Percentiles rank a stretch among this genome's conserved stretches.
Evolutionary conservation across 2,113 vertebrate species (phyloP).

Genomic region (Tupaia chinensis): DNA sequence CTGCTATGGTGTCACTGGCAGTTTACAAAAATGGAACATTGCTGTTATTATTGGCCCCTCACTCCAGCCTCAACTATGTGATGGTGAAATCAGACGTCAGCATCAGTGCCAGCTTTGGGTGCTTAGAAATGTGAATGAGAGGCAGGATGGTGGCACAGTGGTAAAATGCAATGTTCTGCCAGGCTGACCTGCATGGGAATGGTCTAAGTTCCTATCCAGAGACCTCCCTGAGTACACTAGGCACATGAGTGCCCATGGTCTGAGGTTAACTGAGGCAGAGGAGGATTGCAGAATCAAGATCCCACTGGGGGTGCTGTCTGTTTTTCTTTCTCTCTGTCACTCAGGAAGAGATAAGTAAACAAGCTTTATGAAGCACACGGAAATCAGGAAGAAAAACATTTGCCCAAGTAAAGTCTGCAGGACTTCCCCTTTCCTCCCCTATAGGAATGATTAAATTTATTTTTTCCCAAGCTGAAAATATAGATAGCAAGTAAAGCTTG

Average conservation of each 20-base stretch:
- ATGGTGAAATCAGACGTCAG: not conserved
- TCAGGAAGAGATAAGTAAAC: too few species aligned
- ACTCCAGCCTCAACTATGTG: not conserved
- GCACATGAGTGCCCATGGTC: not conserved
- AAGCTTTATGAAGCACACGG: too few species aligned
- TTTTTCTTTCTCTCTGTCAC: too few species aligned
- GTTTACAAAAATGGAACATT: not conserved
- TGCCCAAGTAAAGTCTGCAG: not conserved
- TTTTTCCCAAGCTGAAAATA: constrained; percentile 56
- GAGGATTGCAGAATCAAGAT: too few species aligned
- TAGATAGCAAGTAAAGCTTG: constrained; percentile 21
- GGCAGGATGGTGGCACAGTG: too few species aligned
- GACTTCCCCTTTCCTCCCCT: not conserved
- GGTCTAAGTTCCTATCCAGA: too few species aligned
- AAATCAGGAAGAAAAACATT: not conserved
- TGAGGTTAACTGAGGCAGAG: too few species aligned
- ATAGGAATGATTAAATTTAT: constrained; percentile 8
- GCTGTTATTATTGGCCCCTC: not conserved
- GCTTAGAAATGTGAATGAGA: not conserved
- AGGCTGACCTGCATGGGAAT: too few species aligned
- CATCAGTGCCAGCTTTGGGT: not conserved
- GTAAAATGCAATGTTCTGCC: too few species aligned
- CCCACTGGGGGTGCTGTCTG: too few species aligned
- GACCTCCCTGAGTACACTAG: not conserved
- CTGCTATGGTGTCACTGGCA: not conserved